Evolutionary conservation across 2,888 invertebrate genomes (phyloP).

Genomic region (Dastarcus helophoroides): DNA sequence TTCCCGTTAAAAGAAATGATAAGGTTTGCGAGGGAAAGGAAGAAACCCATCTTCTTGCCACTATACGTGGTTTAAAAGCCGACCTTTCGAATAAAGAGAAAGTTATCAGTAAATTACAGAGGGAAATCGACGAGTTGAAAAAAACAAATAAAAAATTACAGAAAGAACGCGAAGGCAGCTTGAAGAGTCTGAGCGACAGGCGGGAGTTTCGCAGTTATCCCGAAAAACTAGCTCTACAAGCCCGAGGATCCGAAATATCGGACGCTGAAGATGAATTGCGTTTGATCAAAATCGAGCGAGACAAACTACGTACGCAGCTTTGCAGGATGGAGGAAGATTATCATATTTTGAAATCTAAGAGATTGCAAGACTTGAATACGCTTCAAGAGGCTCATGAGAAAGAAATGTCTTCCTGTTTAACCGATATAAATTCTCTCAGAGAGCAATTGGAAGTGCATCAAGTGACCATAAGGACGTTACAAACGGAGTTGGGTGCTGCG

Average conservation of each 20-base stretch:
- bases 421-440: slow-evolving; percentile 46
- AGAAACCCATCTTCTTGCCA: slow-evolving; percentile 65
- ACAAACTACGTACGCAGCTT: slow-evolving; percentile 51
- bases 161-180: slow-evolving; percentile 58
- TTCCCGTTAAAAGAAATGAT: slow-evolving; percentile 9
- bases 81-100: slow-evolving; percentile 67
- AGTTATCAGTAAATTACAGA: slow-evolving; percentile 55
- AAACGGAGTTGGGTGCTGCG: slow-evolving; percentile 29
- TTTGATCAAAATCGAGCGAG: slow-evolving; percentile 42
- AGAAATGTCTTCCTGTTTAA: slow-evolving; percentile 55
- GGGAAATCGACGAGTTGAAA: slow-evolving; percentile 63
- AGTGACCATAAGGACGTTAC: slow-evolving; percentile 41
- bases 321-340: slow-evolving; percentile 56
- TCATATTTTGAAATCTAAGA: slow-evolving; percentile 61
- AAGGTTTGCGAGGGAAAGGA: slow-evolving; percentile 44
- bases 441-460: slow-evolving; percentile 50
- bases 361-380: slow-evolving; percentile 71
- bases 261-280: slow-evolving; percentile 39
- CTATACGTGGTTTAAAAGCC: slow-evolving; percentile 65
- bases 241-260: no score
- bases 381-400: slow-evolving; percentile 62
- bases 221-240: slow-evolving; percentile 31
- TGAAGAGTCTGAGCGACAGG: slow-evolving; percentile 34
- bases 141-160: slow-evolving; percentile 66
- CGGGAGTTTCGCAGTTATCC: slow-evolving; percentile 30